Evolutionary conservation across 2,888 invertebrate species (phyloP).

Genomic region (Allacma fusca): DNA sequence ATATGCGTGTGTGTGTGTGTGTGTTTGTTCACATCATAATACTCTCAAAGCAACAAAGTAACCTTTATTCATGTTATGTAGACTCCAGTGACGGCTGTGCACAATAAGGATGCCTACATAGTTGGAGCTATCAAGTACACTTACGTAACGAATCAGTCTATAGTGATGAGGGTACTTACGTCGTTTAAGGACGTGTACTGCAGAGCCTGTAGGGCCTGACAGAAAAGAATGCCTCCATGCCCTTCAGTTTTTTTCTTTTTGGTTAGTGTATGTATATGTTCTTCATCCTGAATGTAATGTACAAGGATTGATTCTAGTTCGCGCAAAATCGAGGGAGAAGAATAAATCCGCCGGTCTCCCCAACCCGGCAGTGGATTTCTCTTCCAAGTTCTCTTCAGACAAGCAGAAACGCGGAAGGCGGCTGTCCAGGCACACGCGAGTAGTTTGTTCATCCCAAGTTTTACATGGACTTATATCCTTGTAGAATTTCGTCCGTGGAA

Average conservation of each 20-base stretch:
- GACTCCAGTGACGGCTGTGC: too few species aligned
- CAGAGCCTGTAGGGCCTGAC: not conserved
- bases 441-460: not conserved
- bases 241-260: conserved; percentile 17
- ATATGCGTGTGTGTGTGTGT: too few species aligned
- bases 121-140: not conserved
- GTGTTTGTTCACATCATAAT: too few species aligned
- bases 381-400: conserved; percentile 23
- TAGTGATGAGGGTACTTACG: not conserved
- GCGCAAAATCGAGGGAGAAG: conserved; percentile 44
- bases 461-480: not conserved
- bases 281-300: not conserved
- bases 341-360: conserved; percentile 47
- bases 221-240: not conserved
- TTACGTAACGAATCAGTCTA: not conserved
- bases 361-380: conserved; percentile 47
- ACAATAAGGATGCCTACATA: too few species aligned
- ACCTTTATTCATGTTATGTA: too few species aligned
- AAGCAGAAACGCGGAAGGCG: not conserved
- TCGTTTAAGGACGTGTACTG: not conserved
- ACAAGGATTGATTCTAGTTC: not conserved
- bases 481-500: not conserved
- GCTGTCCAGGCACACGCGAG: conserved; percentile 7
- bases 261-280: not conserved
- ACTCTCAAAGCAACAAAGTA: too few species aligned